Evolutionary conservation across 2,888 invertebrate genomes (phyloP).

Genomic region (Volucella bombylans): DNA sequence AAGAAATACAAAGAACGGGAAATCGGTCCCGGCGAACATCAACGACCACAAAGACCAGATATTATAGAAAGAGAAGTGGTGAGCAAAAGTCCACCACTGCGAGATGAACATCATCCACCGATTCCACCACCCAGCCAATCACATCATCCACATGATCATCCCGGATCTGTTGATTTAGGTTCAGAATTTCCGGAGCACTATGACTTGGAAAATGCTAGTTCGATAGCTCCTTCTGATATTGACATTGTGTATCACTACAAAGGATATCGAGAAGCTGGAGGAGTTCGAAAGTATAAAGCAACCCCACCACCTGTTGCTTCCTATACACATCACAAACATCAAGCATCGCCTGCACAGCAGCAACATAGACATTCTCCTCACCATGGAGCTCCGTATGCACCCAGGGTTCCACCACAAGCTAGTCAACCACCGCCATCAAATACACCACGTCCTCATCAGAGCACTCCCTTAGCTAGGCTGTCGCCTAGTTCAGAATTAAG

Average conservation of each 20-base stretch:
- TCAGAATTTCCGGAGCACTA: conserved; percentile 95
- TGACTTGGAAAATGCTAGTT: conserved; percentile 97
- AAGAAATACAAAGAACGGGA: conserved; percentile 95
- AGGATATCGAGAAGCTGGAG: conserved; percentile 93
- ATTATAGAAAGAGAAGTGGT: conserved; percentile 95
- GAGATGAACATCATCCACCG: conserved; percentile 91
- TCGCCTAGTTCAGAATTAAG: conserved; percentile 96
- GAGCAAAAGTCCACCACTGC: conserved; percentile 90
- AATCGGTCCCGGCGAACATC: conserved; percentile 87
- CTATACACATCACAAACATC: conserved; percentile 90
- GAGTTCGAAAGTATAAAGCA: conserved; percentile 93
- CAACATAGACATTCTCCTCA: conserved; percentile 91
- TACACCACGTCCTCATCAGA: conserved; percentile 90
- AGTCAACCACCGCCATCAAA: conserved; percentile 88
- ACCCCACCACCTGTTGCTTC: conserved; percentile 91
- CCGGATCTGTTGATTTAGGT: conserved; percentile 89
- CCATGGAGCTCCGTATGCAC: conserved; percentile 89
- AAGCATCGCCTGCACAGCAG: conserved; percentile 85
- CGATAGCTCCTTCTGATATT: conserved; percentile 98
- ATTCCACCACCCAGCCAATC: conserved; percentile 89
- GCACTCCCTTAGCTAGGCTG: conserved; percentile 93
- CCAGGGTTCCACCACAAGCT: conserved; percentile 88
- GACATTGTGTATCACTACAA: conserved; percentile 98
- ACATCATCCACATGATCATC: conserved; percentile 89
- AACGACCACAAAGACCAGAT: conserved; percentile 93